Percentiles rank a stretch among this genome's conserved stretches.
phyloP scores from a whole-genome alignment of 2,113 vertebrate species.

The Platichthys flesus region DNA sequence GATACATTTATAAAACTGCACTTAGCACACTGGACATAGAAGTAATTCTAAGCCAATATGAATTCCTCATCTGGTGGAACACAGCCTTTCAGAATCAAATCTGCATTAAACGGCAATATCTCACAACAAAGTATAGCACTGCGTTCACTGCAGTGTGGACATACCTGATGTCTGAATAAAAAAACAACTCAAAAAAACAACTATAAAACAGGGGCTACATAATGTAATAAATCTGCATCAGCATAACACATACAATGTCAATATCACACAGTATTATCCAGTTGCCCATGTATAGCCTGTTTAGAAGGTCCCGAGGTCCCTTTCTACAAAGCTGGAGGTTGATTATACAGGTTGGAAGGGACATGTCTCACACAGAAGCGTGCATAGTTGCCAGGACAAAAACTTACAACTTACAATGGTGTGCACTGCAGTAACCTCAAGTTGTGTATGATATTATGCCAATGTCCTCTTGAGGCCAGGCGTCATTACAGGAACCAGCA shows the following conservation, averaged over 20 bases:
- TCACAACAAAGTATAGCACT: slow-evolving; percentile 70
- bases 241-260: slow-evolving; percentile 63
- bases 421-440: slow-evolving; percentile 73
- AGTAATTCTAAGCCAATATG: slow-evolving; percentile 49
- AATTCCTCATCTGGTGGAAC: slow-evolving; percentile 46
- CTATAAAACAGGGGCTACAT: slow-evolving; percentile 46
- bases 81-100: slow-evolving; percentile 48
- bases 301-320: slow-evolving; percentile 52
- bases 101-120: slow-evolving; percentile 64
- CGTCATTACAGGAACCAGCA: slow-evolving; percentile 52
- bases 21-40: slow-evolving; percentile 50
- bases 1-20: slow-evolving; percentile 62
- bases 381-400: slow-evolving; percentile 80
- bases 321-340: slow-evolving; percentile 64
- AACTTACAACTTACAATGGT: slow-evolving; percentile 69
- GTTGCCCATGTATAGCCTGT: slow-evolving; percentile 61
- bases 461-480: slow-evolving; percentile 61
- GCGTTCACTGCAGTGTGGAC: slow-evolving; percentile 73
- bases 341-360: slow-evolving; percentile 68
- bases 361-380: slow-evolving; percentile 68
- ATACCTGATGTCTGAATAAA: slow-evolving; percentile 80
- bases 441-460: slow-evolving; percentile 46
- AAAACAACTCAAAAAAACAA: slow-evolving; percentile 27
- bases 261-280: slow-evolving; percentile 72
- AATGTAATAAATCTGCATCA: slow-evolving; percentile 58